Base-by-base conservation (phyloP, 2,797 vertebrate genomes). In the Taenioides sp. region DNA sequence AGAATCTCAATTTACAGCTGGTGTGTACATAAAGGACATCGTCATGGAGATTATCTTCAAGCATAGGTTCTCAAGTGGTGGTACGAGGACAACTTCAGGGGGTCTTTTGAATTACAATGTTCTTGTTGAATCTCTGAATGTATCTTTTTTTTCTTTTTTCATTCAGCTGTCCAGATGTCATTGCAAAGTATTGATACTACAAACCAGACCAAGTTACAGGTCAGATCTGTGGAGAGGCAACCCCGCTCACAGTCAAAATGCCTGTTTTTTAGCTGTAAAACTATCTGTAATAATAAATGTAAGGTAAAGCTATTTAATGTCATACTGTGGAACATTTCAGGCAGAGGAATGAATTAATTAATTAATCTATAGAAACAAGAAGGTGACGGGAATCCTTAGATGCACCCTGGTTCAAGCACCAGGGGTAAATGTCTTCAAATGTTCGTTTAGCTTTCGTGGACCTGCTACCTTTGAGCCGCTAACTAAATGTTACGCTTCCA, bases 401-500 rank as follows among this genome's bases (percentile, higher is more conserved):
- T 27, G 49, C 4, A 16, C 43, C 3, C 40, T 17, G 43, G 43
- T 25, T 5, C 23, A 49, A 25, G 22, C 10, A 20, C 3, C 10
- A 52, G 65, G 52, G 71, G 64, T 25, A 72, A 43, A 75, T 75
- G 80, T 76, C 49, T n/a, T 64, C 64, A 65, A 22, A n/a, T 50
- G 62, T 52, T 78, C 73, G 50, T 75, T 64, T 68, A 70, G 67
- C 69, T 31, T 37, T 7, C 5, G 70, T 74, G 74, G 82, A 84
- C 86, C 83, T 50, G 61, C 83, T 80, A 85, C 85, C 81, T 77
- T 74, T 1, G 57, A 57, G 54, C 76, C 77, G 79, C 80, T 86
- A 82, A 90, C 86, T 91, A 89, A 92, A 92, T 88, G 88, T 80
- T 90, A 87, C 62, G 79, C 79, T 83, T 86, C 88, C 81, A 65